Percentiles rank a stretch among this genome's conserved stretches.
These are phyloP conservation scores for Agelaius phoeniceus DNA, from an alignment of 2,113 vertebrate genomes.

Conservation along the genomic window DNA sequence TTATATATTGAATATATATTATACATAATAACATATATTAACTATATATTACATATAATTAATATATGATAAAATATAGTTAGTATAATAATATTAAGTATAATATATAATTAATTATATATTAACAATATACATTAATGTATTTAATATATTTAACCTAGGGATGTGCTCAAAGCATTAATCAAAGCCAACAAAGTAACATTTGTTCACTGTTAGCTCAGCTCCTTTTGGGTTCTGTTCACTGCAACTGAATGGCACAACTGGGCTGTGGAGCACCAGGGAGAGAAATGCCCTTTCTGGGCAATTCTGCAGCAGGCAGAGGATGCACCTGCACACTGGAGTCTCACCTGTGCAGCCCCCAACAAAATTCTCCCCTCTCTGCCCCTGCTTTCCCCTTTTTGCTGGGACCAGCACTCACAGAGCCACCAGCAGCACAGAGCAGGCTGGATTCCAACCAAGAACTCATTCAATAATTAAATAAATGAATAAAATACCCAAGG, in stretches of 20 bases:
- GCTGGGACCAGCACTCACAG: background rate
- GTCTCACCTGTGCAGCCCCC: too few relatives aligned
- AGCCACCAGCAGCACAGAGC: background rate
- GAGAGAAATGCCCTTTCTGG: background rate
- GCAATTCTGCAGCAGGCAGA: background rate
- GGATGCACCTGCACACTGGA: background rate
- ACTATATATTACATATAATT: too few relatives aligned
- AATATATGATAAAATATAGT: too few relatives aligned
- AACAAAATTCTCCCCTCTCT: accelerated
- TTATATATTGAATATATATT: too few relatives aligned
- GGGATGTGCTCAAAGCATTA: slow-evolving; percentile 49
- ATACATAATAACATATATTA: too few relatives aligned
- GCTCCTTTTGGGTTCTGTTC: background rate
- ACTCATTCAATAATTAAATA: too few relatives aligned
- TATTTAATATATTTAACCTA: background rate
- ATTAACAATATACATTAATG: too few relatives aligned
- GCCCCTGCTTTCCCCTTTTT: background rate
- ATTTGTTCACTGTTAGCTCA: background rate
- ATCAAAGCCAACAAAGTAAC: slow-evolving; percentile 26
- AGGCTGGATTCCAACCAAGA: background rate
- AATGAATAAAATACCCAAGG: accelerated
- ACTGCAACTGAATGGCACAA: background rate
- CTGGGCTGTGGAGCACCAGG: accelerated
- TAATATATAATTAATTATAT: too few relatives aligned
- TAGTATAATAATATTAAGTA: too few relatives aligned